Conservation (phyloP, 2,888 invertebrate species). For the Ditylenchus weischeri region DNA sequence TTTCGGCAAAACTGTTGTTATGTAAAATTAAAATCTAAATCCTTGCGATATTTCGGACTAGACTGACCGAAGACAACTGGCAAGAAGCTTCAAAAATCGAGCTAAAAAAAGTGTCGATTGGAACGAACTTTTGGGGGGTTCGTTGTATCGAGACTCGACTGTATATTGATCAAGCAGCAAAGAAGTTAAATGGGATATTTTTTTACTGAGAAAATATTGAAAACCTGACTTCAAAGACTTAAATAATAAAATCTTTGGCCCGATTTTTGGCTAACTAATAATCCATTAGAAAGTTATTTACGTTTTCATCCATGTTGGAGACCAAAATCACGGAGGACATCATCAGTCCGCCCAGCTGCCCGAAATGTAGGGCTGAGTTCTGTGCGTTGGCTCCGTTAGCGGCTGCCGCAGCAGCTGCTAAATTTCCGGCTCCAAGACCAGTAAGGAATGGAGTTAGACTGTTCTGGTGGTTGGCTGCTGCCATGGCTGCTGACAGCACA, state of each 20-base stretch:
- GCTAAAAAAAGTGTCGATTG: no score
- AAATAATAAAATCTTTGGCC: background rate
- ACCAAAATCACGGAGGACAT: constrained; percentile 61
- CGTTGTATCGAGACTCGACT: no score
- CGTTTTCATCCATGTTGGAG: constrained; percentile 64
- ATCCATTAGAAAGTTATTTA: constrained; percentile 44
- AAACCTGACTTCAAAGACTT: background rate
- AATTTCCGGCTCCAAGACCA: constrained; percentile 10
- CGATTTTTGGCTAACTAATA: background rate
- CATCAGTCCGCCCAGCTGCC: constrained; percentile 14
- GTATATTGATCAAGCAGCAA: constrained; percentile 2
- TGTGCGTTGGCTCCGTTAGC: background rate
- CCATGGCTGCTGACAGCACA: background rate
- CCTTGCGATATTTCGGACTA: no score
- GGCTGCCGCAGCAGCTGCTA: constrained; percentile 16
- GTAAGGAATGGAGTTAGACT: constrained; percentile 13
- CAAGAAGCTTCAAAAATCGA: no score
- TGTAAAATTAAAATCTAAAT: no score
- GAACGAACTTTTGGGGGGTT: no score
- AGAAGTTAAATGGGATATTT: background rate
- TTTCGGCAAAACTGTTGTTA: no score
- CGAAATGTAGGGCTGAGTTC: background rate
- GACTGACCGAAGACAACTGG: no score
- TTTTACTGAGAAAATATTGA: background rate
- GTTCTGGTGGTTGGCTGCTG: constrained; percentile 18